Evolutionary conservation across 1,140 invertebrate genomes (phyloP).

Genomic region (Bombus affinis): DNA sequence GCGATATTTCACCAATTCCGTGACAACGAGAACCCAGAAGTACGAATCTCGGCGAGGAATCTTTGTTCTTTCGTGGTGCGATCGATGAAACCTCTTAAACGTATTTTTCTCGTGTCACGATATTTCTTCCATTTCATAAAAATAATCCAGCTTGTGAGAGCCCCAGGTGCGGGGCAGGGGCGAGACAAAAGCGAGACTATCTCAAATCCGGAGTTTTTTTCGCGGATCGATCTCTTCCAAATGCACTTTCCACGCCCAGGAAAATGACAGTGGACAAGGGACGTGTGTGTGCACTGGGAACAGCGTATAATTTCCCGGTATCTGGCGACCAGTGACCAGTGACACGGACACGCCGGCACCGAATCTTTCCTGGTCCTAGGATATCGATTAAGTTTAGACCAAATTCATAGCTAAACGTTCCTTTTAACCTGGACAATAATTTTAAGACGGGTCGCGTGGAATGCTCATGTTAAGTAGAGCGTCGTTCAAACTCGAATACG

Average conservation of each 20-base stretch:
- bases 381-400: constrained; percentile 37
- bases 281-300: constrained; percentile 37
- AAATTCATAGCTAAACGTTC: too few relatives aligned
- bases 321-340: constrained; percentile 68
- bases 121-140: constrained; percentile 51
- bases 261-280: constrained; percentile 59
- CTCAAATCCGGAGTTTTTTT: neutral
- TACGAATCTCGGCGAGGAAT: constrained; percentile 20
- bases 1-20: constrained; percentile 33
- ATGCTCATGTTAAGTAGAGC: constrained; percentile 25
- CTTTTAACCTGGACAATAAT: neutral
- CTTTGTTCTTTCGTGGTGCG: constrained; percentile 17
- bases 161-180: neutral
- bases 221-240: constrained; percentile 30
- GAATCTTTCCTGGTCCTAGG: constrained; percentile 26
- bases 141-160: constrained; percentile 13
- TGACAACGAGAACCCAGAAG: neutral
- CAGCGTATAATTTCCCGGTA: constrained; percentile 61
- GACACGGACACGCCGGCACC: constrained; percentile 65
- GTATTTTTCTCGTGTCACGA: constrained; percentile 47
- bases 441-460: neutral
- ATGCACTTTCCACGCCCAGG: constrained; percentile 37
- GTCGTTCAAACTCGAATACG: constrained; percentile 30
- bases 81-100: constrained; percentile 42
- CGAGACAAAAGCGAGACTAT: neutral